Conservation (phyloP, 2,113 vertebrate genomes). For the Sakesphorus luctuosus region DNA sequence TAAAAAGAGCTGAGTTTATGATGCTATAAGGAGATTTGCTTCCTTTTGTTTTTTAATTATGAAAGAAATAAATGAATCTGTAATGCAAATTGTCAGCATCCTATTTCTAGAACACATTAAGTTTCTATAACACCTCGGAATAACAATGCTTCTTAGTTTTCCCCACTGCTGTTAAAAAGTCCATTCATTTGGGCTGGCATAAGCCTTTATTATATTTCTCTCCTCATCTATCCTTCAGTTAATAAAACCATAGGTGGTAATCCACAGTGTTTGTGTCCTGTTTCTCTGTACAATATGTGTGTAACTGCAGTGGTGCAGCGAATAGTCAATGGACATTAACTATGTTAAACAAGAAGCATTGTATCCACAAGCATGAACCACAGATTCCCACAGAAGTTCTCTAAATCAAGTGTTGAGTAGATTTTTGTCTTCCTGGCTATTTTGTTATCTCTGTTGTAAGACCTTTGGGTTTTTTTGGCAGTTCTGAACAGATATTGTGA, state of each 20-base stretch:
- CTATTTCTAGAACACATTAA: neutral
- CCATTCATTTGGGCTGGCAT: neutral
- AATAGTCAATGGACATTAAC: constrained; percentile 55
- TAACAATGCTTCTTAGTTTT: neutral
- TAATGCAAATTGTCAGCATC: neutral
- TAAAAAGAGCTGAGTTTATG: neutral
- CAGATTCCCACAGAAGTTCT: constrained; percentile 75
- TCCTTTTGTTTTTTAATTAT: neutral
- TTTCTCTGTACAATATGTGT: constrained; percentile 15
- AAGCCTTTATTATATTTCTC: neutral
- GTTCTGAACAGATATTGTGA: constrained; percentile 71
- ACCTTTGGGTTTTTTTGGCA: constrained; percentile 59
- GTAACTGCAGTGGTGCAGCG: neutral
- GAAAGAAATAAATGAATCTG: neutral
- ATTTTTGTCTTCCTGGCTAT: constrained; percentile 73
- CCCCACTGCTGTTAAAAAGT: neutral
- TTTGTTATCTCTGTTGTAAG: constrained; percentile 65
- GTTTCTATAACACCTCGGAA: neutral
- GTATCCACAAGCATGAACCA: constrained; percentile 44
- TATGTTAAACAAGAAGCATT: constrained; percentile 55
- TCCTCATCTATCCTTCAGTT: neutral
- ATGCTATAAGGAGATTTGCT: neutral
- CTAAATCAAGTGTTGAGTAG: constrained; percentile 52
- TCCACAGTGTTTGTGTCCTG: constrained; percentile 28
- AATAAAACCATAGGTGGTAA: constrained; percentile 66